These are phyloP conservation scores for Prinia subflava DNA, from an alignment of 2,113 vertebrate species.

Conservation along the genomic window DNA sequence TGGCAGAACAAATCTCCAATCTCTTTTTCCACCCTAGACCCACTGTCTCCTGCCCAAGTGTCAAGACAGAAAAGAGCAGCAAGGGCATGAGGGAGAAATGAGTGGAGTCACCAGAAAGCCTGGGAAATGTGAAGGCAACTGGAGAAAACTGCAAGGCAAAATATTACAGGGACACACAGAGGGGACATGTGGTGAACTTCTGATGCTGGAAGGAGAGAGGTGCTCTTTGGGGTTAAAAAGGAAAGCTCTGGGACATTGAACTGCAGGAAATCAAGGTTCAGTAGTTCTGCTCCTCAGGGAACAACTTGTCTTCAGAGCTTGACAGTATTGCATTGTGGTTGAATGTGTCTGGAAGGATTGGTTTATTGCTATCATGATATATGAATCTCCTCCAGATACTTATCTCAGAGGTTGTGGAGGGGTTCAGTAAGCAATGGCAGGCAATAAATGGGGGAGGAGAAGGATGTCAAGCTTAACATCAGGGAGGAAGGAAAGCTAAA, in stretches of 20 bases:
- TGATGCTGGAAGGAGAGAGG: neutral
- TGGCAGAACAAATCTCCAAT: neutral
- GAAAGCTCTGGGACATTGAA: neutral
- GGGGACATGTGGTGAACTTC: neutral
- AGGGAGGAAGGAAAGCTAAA: conserved; percentile 47
- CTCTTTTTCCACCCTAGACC: neutral
- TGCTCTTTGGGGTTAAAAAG: neutral
- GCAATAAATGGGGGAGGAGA: conserved; percentile 49
- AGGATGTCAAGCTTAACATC: conserved; percentile 20
- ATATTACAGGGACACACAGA: neutral
- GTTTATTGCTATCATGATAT: conserved; percentile 38
- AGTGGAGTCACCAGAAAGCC: neutral
- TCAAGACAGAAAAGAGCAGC: neutral
- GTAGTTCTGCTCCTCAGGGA: conserved; percentile 28
- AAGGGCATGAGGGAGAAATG: neutral
- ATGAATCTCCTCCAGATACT: conserved; percentile 16
- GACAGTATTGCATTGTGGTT: conserved; percentile 20
- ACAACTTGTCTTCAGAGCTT: conserved; percentile 30
- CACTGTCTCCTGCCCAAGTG: neutral
- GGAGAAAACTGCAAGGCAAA: neutral
- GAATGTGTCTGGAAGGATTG: neutral
- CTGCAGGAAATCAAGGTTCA: conserved; percentile 43
- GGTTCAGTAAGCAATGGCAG: conserved; percentile 4
- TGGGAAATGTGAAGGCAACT: neutral
- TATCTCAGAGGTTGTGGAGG: neutral